phyloP scores from a whole-genome alignment of 1,140 invertebrate genomes.

The Gonatopus flavifemur region DNA sequence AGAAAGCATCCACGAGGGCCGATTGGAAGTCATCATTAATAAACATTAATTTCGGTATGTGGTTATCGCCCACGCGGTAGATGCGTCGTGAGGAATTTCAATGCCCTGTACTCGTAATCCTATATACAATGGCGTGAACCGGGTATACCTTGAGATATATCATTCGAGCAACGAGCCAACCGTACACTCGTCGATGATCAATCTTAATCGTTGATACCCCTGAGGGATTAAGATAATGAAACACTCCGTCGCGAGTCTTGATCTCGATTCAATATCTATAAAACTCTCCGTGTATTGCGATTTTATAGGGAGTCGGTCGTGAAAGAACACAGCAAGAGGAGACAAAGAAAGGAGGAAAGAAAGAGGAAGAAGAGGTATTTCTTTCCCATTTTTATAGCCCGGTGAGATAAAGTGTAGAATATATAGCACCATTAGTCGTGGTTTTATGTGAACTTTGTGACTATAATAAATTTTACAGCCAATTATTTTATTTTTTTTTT shows the following conservation, averaged over 20 bases:
- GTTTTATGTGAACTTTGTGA: no score
- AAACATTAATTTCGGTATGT: conserved; percentile 30
- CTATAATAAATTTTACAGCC: no score
- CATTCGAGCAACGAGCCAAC: background rate
- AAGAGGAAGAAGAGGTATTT: no score
- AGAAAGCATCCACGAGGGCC: background rate
- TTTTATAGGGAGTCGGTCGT: no score
- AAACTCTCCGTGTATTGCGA: no score
- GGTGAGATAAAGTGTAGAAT: no score
- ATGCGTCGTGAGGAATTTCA: conserved; percentile 28
- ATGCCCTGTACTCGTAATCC: conserved; percentile 5
- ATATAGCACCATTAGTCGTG: no score
- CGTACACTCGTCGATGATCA: background rate
- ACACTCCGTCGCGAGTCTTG: background rate
- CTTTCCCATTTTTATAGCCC: no score
- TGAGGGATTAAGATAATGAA: no score
- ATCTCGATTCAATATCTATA: background rate
- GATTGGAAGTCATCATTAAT: conserved; percentile 34
- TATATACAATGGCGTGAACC: background rate
- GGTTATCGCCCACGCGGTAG: conserved; percentile 20
- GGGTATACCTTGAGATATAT: background rate
- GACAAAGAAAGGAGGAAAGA: no score
- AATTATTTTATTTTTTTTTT: no score
- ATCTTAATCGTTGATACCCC: background rate
- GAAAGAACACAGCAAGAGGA: no score